Evolutionary conservation across 2,113 vertebrate genomes (phyloP).

Genomic region (Tenrec ecaudatus): DNA sequence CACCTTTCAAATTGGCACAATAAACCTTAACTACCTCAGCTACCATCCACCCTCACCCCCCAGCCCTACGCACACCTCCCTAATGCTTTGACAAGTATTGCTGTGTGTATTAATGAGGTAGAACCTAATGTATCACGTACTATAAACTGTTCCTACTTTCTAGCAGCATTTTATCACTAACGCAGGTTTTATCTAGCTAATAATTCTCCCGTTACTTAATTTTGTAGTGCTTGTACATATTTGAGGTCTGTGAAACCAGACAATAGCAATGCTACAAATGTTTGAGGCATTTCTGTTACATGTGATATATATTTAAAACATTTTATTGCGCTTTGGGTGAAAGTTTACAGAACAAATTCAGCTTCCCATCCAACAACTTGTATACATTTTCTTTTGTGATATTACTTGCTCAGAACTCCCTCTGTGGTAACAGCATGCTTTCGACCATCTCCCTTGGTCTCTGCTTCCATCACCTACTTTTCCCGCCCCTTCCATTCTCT

Average conservation of each 20-base stretch:
- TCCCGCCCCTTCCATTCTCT: no score
- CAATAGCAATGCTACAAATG: background rate
- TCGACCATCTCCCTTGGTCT: no score
- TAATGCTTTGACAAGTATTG: background rate
- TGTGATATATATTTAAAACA: background rate
- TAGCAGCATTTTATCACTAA: background rate
- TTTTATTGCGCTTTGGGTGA: no score
- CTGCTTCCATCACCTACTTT: no score
- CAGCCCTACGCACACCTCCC: background rate
- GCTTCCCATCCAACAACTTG: no score
- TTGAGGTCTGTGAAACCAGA: background rate
- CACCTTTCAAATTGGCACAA: no score
- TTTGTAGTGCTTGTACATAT: constrained; percentile 11
- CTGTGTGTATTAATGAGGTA: constrained; percentile 10
- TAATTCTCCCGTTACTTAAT: background rate
- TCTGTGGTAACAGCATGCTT: no score
- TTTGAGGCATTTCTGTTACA: background rate
- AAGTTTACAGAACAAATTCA: no score
- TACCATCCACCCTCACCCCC: no score
- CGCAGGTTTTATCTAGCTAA: constrained; percentile 4
- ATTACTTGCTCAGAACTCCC: no score
- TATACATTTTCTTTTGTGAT: no score
- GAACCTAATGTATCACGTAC: background rate
- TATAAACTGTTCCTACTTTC: background rate
- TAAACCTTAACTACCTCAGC: no score